Evolutionary conservation across 2,888 invertebrate species (phyloP).

Genomic region (Lepidochrysops patricia): DNA sequence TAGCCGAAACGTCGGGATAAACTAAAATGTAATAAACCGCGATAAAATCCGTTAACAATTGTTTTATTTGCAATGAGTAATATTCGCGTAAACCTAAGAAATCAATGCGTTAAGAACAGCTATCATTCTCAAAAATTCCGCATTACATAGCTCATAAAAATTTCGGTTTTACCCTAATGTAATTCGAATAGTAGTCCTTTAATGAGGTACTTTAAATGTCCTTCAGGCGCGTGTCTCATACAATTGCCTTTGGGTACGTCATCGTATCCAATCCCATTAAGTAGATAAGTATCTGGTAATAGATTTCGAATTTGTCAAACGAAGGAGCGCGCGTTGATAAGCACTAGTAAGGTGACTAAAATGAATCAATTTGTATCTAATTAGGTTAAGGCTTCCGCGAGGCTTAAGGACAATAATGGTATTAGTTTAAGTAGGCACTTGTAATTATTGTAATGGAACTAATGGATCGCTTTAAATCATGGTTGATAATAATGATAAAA

Average conservation of each 20-base stretch:
- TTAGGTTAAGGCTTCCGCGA: background rate
- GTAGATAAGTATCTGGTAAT: conserved; percentile 9
- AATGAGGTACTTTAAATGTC: conserved; percentile 4
- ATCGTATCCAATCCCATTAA: background rate
- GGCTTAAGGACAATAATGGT: background rate
- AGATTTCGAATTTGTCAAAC: conserved; percentile 7
- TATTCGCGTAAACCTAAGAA: too few relatives aligned
- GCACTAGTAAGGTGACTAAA: background rate
- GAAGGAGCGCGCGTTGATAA: background rate
- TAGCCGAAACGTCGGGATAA: too few relatives aligned
- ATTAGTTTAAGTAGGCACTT: too few relatives aligned
- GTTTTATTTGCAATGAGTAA: too few relatives aligned
- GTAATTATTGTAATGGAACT: too few relatives aligned
- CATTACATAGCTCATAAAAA: conserved; percentile 3
- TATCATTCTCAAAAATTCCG: too few relatives aligned
- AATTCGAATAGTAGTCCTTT: background rate
- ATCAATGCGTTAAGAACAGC: too few relatives aligned
- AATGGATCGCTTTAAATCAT: too few relatives aligned
- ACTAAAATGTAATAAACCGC: too few relatives aligned
- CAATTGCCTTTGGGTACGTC: background rate
- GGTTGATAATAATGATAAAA: too few relatives aligned
- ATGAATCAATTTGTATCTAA: conserved; percentile 1
- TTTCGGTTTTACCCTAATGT: background rate
- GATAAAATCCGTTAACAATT: too few relatives aligned
- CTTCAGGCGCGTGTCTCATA: background rate